A percentile compares a stretch with the other conserved stretches of the same genome.
Evolutionary conservation across 2,888 invertebrate species (phyloP).

Genomic region (Phrixothrix hirtus): DNA sequence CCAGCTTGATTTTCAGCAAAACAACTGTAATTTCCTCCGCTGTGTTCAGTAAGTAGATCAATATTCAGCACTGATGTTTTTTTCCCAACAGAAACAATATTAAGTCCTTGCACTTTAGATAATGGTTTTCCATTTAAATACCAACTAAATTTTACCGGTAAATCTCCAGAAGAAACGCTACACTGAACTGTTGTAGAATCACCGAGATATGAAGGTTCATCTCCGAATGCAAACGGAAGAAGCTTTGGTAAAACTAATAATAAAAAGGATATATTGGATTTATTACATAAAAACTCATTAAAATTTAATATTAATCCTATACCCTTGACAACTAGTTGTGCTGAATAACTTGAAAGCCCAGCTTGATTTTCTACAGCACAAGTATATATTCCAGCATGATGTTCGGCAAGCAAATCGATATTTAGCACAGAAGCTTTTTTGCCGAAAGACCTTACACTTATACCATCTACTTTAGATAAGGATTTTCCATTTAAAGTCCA

Average conservation of each 20-base stretch:
- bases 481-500: slow-evolving; percentile 71
- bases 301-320: too few species aligned
- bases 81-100: slow-evolving; percentile 64
- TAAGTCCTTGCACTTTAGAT: slow-evolving; percentile 50
- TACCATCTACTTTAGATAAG: slow-evolving; percentile 58
- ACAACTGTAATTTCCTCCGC: slow-evolving; percentile 63
- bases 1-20: slow-evolving; percentile 60
- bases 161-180: slow-evolving; percentile 71
- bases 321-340: slow-evolving; percentile 62
- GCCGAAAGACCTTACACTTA: slow-evolving; percentile 63
- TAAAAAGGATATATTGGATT: neutral
- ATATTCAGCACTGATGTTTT: slow-evolving; percentile 67
- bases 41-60: slow-evolving; percentile 58
- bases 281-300: too few species aligned
- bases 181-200: slow-evolving; percentile 68
- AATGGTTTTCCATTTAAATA: slow-evolving; percentile 64
- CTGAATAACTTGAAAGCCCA: slow-evolving; percentile 57
- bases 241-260: neutral
- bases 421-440: slow-evolving; percentile 66
- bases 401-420: slow-evolving; percentile 60
- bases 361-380: slow-evolving; percentile 60
- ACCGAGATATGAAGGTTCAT: slow-evolving; percentile 60
- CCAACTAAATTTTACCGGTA: slow-evolving; percentile 73
- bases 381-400: slow-evolving; percentile 62
- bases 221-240: neutral